Conservation (phyloP, 2,888 invertebrate species). For the Chelonus formosanus region DNA sequence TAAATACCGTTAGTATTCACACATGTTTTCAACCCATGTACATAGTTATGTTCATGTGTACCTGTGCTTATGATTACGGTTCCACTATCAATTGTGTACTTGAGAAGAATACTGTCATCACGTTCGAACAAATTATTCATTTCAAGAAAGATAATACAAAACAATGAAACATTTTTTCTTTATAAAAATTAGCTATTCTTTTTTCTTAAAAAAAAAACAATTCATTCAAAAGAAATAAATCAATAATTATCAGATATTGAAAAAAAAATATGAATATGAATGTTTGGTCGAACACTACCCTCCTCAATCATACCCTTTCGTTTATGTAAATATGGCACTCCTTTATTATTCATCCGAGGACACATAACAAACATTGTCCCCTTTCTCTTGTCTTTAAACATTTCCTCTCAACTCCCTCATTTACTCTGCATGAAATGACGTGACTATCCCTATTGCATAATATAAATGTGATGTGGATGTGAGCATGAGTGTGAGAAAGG, state of each 20-base stretch:
- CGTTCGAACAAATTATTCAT: no score
- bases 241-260: not conserved
- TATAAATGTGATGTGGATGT: conserved; percentile 2
- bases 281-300: not conserved
- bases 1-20: conserved; percentile 49
- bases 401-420: conserved; percentile 7
- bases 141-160: no score
- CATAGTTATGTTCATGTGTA: conserved; percentile 48
- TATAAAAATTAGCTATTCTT: no score
- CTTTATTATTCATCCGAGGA: conserved; percentile 32
- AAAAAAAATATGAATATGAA: conserved; percentile 12
- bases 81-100: not conserved
- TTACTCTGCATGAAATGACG: conserved; percentile 15
- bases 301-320: conserved; percentile 18
- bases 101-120: conserved; percentile 3
- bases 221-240: not conserved
- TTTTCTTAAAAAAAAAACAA: no score
- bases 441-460: conserved; percentile 13
- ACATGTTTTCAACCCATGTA: conserved; percentile 50
- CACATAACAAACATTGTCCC: conserved; percentile 5
- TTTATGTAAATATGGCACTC: conserved; percentile 39
- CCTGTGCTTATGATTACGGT: conserved; percentile 40
- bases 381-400: conserved; percentile 1
- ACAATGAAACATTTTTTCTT: no score
- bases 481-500: conserved; percentile 17